A percentile compares a stretch with the other conserved stretches of the same genome.
These are phyloP conservation scores for Theretra japonica DNA, from an alignment of 2,888 invertebrate species.

Conservation along the genomic window DNA sequence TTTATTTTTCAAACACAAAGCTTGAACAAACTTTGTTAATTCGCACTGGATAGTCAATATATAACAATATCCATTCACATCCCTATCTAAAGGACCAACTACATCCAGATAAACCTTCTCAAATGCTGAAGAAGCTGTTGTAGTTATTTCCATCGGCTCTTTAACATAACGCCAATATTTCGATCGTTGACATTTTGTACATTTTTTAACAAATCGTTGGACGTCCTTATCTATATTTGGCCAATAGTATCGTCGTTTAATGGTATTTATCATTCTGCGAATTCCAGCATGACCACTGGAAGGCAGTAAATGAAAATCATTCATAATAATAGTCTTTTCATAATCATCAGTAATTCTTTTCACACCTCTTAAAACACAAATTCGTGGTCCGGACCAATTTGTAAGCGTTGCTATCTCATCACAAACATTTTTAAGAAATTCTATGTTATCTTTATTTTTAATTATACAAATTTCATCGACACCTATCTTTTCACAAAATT, in stretches of 20 bases:
- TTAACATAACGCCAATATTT: slow-evolving; percentile 24
- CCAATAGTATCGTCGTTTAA: slow-evolving; percentile 32
- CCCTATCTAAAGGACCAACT: not conserved
- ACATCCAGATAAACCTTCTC: slow-evolving; percentile 30
- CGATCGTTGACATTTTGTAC: slow-evolving; percentile 29
- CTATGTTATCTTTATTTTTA: slow-evolving; percentile 33
- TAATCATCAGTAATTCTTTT: slow-evolving; percentile 34
- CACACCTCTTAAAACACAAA: slow-evolving; percentile 39
- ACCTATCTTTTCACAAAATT: not conserved
- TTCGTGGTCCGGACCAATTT: slow-evolving; percentile 39
- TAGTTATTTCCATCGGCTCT: too few species aligned
- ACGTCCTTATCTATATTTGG: slow-evolving; percentile 30
- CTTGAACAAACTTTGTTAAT: not conserved
- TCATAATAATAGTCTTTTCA: not conserved
- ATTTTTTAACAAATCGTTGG: slow-evolving; percentile 29
- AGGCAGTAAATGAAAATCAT: slow-evolving; percentile 29
- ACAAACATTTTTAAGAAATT: slow-evolving; percentile 35
- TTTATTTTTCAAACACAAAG: not conserved
- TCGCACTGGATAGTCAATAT: not conserved
- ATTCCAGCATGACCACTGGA: slow-evolving; percentile 34
- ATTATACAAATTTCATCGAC: not conserved
- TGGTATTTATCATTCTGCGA: slow-evolving; percentile 33
- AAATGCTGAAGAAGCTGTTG: not conserved
- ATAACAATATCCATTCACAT: not conserved
- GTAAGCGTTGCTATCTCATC: slow-evolving; percentile 34